phyloP scores from a whole-genome alignment of 2,797 vertebrate species.

The Mormyrus proboscirostris region DNA sequence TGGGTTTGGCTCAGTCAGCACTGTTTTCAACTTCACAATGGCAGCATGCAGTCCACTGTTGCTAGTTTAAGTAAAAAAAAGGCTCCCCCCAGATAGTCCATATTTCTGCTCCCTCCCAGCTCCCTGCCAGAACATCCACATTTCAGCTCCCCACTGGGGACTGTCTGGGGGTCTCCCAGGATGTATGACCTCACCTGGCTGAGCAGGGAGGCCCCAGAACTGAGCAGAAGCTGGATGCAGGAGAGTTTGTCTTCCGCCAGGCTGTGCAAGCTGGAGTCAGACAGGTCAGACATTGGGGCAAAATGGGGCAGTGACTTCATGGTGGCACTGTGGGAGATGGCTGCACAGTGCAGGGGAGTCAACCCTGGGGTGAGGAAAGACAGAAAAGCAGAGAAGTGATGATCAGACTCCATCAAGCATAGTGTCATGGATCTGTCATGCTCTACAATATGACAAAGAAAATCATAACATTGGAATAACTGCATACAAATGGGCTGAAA shows the following conservation, averaged over 20 bases:
- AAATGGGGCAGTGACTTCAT: conserved; percentile 48
- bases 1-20: neutral
- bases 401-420: neutral
- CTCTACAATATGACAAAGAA: neutral
- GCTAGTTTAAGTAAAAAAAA: neutral
- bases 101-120: neutral
- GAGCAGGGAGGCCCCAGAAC: conserved; percentile 63
- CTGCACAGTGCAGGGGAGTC: conserved; percentile 79
- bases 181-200: conserved; percentile 67
- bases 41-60: neutral
- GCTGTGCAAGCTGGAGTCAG: conserved; percentile 45
- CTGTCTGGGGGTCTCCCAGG: neutral
- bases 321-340: conserved; percentile 70
- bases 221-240: conserved; percentile 69
- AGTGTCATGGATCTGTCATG: neutral
- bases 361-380: conserved; percentile 58
- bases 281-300: conserved; percentile 27
- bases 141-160: neutral
- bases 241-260: conserved; percentile 59
- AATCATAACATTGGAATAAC: neutral
- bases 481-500: neutral
- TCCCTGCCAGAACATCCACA: neutral
- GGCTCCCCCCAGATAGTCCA: neutral
- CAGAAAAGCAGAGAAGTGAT: neutral
- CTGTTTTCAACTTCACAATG: neutral